These are phyloP conservation scores for Chrosomus eos DNA, from an alignment of 2,797 vertebrate genomes.

Conservation along the genomic window DNA sequence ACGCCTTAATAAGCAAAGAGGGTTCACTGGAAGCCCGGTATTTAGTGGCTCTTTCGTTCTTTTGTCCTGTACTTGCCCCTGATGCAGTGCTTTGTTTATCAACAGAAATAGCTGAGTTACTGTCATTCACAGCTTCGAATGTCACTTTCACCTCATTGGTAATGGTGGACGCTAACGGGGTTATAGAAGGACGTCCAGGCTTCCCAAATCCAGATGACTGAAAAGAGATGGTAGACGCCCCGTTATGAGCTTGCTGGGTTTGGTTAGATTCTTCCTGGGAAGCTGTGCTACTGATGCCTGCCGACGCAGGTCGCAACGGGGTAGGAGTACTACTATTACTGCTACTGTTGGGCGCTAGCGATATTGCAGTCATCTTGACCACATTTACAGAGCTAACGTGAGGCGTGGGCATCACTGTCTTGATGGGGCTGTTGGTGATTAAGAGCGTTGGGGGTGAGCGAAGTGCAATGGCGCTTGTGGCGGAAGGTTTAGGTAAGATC, in stretches of 20 bases:
- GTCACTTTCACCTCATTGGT: slow-evolving; percentile 82
- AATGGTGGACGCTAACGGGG: slow-evolving; percentile 59
- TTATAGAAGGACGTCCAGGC: slow-evolving; percentile 64
- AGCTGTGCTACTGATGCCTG: slow-evolving; percentile 74
- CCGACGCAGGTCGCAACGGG: slow-evolving; percentile 80
- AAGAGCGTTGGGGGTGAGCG: slow-evolving; percentile 96
- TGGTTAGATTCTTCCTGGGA: slow-evolving; percentile 81
- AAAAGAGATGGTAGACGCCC: slow-evolving; percentile 73
- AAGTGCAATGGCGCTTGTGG: slow-evolving; percentile 92
- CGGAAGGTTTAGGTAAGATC: slow-evolving; percentile 96
- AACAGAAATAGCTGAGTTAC: slow-evolving; percentile 71
- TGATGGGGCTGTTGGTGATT: slow-evolving; percentile 98
- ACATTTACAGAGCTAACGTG: slow-evolving; percentile 95
- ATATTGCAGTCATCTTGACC: slow-evolving; percentile 98
- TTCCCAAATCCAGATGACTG: slow-evolving; percentile 84
- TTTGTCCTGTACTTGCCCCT: slow-evolving; percentile 71
- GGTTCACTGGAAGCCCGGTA: slow-evolving; percentile 86
- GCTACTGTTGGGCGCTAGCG: slow-evolving; percentile 87
- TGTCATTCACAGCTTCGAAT: slow-evolving; percentile 82
- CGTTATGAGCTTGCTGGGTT: slow-evolving; percentile 79
- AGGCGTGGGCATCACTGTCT: slow-evolving; percentile 93
- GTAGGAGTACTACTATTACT: slow-evolving; percentile 73
- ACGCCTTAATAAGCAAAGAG: slow-evolving; percentile 80
- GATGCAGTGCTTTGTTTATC: slow-evolving; percentile 77
- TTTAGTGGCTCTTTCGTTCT: slow-evolving; percentile 80